Evolutionary conservation across 2,113 vertebrate genomes (phyloP).

Genomic region (Anoura caudifer): DNA sequence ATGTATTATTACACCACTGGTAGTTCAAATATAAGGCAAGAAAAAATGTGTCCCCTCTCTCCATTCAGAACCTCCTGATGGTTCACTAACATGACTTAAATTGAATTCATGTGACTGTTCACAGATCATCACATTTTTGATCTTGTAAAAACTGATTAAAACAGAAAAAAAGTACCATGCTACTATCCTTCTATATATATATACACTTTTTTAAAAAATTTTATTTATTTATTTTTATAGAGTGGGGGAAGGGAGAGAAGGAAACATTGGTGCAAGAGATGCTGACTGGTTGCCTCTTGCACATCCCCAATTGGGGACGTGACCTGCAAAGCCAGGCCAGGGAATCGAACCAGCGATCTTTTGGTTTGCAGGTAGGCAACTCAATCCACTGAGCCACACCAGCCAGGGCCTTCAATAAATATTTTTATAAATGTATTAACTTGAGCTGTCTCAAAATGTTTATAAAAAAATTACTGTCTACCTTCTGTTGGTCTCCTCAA

Average conservation of each 20-base stretch:
- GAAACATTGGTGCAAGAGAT: no score
- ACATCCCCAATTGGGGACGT: no score
- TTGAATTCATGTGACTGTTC: neutral
- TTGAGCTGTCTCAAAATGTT: neutral
- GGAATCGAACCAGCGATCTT: no score
- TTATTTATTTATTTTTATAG: no score
- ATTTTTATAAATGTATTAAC: neutral
- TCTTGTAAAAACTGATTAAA: neutral
- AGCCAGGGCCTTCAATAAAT: neutral
- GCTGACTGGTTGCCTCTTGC: no score
- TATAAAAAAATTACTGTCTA: neutral
- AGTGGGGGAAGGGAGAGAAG: no score
- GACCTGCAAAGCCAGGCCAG: no score
- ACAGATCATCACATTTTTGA: neutral
- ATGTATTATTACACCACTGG: neutral
- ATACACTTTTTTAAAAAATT: no score
- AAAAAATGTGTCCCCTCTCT: neutral
- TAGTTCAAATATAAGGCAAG: neutral
- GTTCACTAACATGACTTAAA: neutral
- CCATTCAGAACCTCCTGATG: neutral
- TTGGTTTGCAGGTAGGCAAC: no score
- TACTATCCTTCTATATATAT: neutral
- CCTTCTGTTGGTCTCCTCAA: neutral
- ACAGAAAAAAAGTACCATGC: neutral
- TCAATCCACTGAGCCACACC: no score